Conservation (phyloP, 2,113 vertebrate genomes). For the Pseudorectes ferrugineus region DNA sequence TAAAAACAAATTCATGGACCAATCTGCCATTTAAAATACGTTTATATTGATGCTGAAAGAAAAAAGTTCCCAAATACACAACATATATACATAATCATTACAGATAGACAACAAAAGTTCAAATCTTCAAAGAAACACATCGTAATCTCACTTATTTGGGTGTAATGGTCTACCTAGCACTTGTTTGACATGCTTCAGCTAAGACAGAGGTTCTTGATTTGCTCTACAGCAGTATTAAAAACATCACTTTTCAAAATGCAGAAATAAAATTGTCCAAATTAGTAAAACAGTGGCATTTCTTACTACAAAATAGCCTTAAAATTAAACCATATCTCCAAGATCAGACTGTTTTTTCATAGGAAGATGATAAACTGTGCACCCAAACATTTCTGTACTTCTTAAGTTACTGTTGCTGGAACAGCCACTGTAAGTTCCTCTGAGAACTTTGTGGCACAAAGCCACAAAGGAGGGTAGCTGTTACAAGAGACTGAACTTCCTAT, state of each 20-base stretch:
- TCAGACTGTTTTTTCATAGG: neutral
- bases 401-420: neutral
- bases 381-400: neutral
- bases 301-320: neutral
- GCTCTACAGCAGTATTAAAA: neutral
- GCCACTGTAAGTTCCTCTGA: neutral
- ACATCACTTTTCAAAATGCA: neutral
- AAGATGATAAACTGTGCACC: neutral
- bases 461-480: neutral
- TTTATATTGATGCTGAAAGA: slow-evolving; percentile 17
- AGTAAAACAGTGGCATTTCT: neutral
- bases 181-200: neutral
- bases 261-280: neutral
- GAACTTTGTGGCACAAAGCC: neutral
- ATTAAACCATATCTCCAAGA: neutral
- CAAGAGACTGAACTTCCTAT: neutral
- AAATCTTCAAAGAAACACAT: neutral
- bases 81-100: neutral
- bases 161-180: neutral
- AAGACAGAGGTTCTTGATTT: neutral
- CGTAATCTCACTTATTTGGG: neutral
- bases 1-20: slow-evolving; percentile 70
- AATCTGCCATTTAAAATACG: slow-evolving; percentile 46
- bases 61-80: slow-evolving; percentile 22
- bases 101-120: slow-evolving; percentile 3